phyloP scores from a whole-genome alignment of 2,888 invertebrate species.

The Limnephilus rhombicus region DNA sequence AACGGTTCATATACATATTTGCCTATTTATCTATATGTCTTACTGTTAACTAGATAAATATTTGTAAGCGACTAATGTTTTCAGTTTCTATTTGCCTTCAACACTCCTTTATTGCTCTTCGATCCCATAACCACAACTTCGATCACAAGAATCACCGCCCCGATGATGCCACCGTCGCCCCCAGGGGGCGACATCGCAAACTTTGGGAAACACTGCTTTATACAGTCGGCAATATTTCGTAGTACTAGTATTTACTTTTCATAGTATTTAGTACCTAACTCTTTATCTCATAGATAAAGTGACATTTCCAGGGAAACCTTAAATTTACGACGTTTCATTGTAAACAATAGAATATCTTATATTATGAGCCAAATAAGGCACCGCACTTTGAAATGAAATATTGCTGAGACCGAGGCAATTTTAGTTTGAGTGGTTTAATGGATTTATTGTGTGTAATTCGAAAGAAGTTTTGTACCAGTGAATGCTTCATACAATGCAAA shows the following conservation, averaged over 20 bases:
- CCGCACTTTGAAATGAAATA: conserved; percentile 13
- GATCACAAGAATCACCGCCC: too few relatives aligned
- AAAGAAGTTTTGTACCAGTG: background rate
- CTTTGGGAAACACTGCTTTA: background rate
- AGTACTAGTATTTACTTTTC: background rate
- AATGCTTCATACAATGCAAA: background rate
- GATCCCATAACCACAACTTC: too few relatives aligned
- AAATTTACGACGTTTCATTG: conserved; percentile 30
- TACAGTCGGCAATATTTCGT: background rate
- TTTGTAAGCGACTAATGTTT: too few relatives aligned
- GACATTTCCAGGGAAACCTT: conserved; percentile 35
- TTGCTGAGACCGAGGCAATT: background rate
- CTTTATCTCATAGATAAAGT: conserved; percentile 27
- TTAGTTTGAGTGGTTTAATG: background rate
- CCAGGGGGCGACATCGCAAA: background rate
- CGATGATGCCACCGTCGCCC: too few relatives aligned
- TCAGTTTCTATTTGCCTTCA: too few relatives aligned
- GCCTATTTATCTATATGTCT: too few relatives aligned
- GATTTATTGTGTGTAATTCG: background rate
- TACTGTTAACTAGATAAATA: too few relatives aligned
- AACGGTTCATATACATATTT: too few relatives aligned
- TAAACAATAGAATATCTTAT: conserved; percentile 12
- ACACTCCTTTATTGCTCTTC: too few relatives aligned
- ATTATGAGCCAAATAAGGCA: conserved; percentile 25
- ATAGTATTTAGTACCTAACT: background rate